Percentiles rank a stretch among this genome's conserved stretches.
phyloP scores from a whole-genome alignment of 2,113 vertebrate genomes.

The Anguilla rostrata region DNA sequence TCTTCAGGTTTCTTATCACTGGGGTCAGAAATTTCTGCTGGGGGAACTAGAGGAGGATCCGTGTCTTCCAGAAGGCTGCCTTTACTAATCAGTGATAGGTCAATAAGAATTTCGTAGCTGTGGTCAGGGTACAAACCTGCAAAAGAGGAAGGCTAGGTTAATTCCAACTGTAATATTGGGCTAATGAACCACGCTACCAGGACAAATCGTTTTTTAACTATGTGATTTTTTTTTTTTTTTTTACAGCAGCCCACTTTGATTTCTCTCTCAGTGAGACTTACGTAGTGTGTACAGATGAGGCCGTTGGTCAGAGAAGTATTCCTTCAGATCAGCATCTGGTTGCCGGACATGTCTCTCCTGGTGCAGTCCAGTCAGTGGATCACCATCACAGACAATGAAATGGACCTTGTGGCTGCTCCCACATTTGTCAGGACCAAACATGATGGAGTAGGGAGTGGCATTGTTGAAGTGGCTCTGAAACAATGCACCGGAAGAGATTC shows the following conservation, averaged over 20 bases:
- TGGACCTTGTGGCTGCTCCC: conserved; percentile 48
- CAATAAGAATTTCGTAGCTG: conserved; percentile 53
- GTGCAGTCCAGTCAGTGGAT: conserved; percentile 43
- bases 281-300: conserved; percentile 54
- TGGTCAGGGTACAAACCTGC: conserved; percentile 52
- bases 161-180: background rate
- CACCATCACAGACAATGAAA: conserved; percentile 49
- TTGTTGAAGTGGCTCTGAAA: conserved; percentile 49
- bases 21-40: conserved; percentile 38
- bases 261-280: conserved; percentile 31
- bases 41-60: conserved; percentile 36
- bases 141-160: conserved; percentile 13
- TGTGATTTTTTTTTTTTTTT: background rate
- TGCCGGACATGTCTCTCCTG: conserved; percentile 51
- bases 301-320: conserved; percentile 46
- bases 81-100: conserved; percentile 46
- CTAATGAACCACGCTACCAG: background rate
- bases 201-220: background rate
- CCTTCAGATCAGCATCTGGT: conserved; percentile 45
- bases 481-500: background rate
- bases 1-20: conserved; percentile 36
- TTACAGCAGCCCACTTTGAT: background rate
- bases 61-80: conserved; percentile 50
- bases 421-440: conserved; percentile 61
- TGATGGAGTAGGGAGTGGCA: conserved; percentile 52